Evolutionary conservation across 2,797 vertebrate species (phyloP), one percentile per base, ranked within the genome.

Genomic region (Paramormyrops hopkinsi): DNA sequence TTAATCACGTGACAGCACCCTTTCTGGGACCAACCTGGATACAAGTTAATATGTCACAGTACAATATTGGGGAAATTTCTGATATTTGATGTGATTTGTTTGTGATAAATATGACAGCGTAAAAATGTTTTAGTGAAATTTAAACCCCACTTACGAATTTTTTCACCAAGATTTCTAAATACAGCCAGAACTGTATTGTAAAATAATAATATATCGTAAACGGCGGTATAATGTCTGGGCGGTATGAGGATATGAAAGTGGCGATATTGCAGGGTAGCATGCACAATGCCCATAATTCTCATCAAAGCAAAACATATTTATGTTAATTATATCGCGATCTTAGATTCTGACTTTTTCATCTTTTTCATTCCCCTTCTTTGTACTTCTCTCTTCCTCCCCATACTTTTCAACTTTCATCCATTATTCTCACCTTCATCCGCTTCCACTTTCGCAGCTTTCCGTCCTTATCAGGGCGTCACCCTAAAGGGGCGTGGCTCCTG

Each of bases 361-460:
- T 51, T 85, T n/a, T n/a, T 44, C 33, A 46, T 87, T 4, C 46
- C 51, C 44, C 2, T 85, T 44, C 41, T 48, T 14, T 22, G 9
- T 33, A 37, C n/a, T 90, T 25, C 25, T 8, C 37, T 17, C 7
- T 41, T 33, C 86, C 22, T 29, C 33, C 29, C 41, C 33, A 14
- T 69, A 69, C 29, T 69, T 29, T 62, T 56, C 8, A 4, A 14
- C 62, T 29, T 14, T 37, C 29, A 73, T 33, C 65, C 25, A 62
- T 62, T 25, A 22, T 33, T 73, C 29, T 29, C 14, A 19, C 83
- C 44, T 5, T 4, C 3, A 83, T 37, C 53, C 1, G 83, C 56
- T 90, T 44, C 48, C 11, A 8, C 85, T 84, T 19, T 33, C 92
- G 2, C 76, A 93, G 94, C 91, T 0, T 93, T 25, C 62, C 86